Base-by-base conservation (phyloP, 2,888 invertebrate genomes). In the Lamproptera curius region DNA sequence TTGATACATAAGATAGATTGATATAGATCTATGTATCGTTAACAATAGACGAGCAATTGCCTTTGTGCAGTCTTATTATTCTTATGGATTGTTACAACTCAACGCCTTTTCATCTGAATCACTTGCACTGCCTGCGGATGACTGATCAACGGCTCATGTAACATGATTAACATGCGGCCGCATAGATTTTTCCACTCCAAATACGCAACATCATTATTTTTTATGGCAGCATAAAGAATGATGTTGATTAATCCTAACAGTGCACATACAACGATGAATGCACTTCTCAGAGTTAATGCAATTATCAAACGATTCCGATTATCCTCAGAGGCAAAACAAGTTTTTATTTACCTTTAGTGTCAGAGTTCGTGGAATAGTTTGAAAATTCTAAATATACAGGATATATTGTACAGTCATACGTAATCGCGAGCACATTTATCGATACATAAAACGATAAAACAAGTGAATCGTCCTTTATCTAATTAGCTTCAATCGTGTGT, bases 111-210 rank as follows among this genome's bases (percentile, higher is more conserved):
- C 23, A 20, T 47, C 47, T 43, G 48, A 48, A 43, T 48, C 43
- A 48, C 38, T 43, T 23, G 35, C 38, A 16, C n/a, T 16, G 48
- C 34, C 47, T 15, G 42, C 38, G 47, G 37, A 47, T 47, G 33
- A 42, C 26, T 37, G 47, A 47, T 47, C 47, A 42, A 47, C 20
- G 42, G 39, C 23, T 43, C 26, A 48, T 35, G 39, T 43, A 39
- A 48, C 42, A 33, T 42, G 20, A 48, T 42, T 39, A 37, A 43
- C 33, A 46, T 37, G 35, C 39, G 35, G 38, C 26, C 42, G 37
- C 39, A 35, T 48, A 48, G 43, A 43, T 48, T 48, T 46, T 48
- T 48, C 48, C 48, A 43, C 35, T 39, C 43, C 48, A 34, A 38
- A 48, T 48, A 48, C 43, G 43, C n/a, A 48, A 20, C 34, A 43